These are phyloP conservation scores for Bubalus kerabau DNA, from an alignment of 2,113 vertebrate species.

Conservation along the genomic window DNA sequence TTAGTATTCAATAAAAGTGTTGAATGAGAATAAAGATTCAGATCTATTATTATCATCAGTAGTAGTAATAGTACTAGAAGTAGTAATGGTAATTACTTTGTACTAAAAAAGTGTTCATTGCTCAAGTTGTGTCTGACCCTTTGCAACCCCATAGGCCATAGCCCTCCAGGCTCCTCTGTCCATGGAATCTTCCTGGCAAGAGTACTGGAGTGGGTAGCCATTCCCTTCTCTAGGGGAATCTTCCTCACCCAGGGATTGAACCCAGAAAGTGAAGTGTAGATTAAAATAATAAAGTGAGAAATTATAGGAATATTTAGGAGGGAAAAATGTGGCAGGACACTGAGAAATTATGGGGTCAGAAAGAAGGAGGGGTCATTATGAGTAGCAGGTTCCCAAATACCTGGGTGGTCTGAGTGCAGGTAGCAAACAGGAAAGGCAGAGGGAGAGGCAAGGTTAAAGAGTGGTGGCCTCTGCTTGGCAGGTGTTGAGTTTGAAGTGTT, in stretches of 20 bases:
- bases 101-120: neutral
- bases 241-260: neutral
- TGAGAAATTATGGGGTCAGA: neutral
- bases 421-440: neutral
- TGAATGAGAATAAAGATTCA: neutral
- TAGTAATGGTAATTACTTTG: neutral
- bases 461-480: neutral
- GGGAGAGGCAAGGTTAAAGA: too few species aligned
- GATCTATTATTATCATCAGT: neutral
- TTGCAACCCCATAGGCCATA: neutral
- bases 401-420: neutral
- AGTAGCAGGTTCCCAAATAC: neutral
- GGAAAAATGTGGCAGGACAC: neutral
- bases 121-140: neutral
- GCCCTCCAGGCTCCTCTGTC: neutral
- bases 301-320: neutral
- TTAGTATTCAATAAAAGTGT: neutral
- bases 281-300: neutral
- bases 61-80: neutral
- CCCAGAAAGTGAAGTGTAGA: neutral
- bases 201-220: neutral
- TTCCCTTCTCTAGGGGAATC: neutral
- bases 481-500: neutral
- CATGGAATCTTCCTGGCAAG: neutral
- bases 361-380: neutral